These are phyloP conservation scores for Polydrusus cervinus DNA, from an alignment of 2,888 invertebrate species.

Conservation along the genomic window DNA sequence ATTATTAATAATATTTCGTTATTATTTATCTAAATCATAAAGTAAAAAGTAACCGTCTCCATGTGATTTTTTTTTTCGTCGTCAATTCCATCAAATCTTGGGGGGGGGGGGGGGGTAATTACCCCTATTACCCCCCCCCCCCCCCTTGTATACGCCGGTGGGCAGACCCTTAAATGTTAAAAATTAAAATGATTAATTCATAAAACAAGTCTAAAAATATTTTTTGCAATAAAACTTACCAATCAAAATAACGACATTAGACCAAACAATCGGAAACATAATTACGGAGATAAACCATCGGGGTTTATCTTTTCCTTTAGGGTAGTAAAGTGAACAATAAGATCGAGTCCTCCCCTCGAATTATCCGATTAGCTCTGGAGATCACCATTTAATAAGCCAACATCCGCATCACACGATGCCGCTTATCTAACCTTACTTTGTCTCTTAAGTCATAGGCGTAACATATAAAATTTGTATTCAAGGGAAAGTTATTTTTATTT, in stretches of 20 bases:
- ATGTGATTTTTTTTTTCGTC: too few relatives aligned
- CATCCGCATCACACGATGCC: conserved; percentile 69
- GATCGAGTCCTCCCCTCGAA: conserved; percentile 67
- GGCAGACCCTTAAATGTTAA: too few relatives aligned
- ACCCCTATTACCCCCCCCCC: too few relatives aligned
- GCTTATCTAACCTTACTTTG: conserved; percentile 64
- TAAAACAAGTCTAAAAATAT: too few relatives aligned
- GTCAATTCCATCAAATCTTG: too few relatives aligned
- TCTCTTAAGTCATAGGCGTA: conserved; percentile 31
- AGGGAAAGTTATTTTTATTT: too few relatives aligned
- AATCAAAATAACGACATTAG: conserved; percentile 23
- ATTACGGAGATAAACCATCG: conserved; percentile 52
- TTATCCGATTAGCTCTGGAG: conserved; percentile 70
- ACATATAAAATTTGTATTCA: not conserved
- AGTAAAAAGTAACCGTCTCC: too few relatives aligned
- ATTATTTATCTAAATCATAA: too few relatives aligned
- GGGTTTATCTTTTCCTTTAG: conserved; percentile 51
- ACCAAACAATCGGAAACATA: conserved; percentile 43
- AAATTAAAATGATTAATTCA: too few relatives aligned
- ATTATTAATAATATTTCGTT: too few relatives aligned
- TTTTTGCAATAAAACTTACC: not conserved
- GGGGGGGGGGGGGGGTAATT: too few relatives aligned
- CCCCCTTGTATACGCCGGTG: too few relatives aligned
- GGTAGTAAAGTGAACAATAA: conserved; percentile 54
- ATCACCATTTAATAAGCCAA: conserved; percentile 71